Evolutionary conservation across 1,140 invertebrate genomes (phyloP).

Genomic region (Cyphomyrmex costatus): DNA sequence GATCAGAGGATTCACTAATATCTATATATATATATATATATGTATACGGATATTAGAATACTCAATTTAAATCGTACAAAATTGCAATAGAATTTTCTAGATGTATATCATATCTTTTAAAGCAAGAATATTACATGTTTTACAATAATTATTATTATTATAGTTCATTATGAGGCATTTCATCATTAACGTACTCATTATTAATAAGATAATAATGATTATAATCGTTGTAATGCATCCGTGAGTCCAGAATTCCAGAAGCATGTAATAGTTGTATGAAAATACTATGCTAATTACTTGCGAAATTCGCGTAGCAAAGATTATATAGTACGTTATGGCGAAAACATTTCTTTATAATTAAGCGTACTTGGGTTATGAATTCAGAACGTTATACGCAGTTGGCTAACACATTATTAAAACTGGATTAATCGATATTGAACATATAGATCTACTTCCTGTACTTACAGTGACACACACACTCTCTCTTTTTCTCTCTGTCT

Average conservation of each 20-base stretch:
- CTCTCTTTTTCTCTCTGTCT: not conserved
- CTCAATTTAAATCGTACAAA: not conserved
- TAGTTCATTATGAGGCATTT: not conserved
- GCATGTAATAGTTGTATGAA: constrained; percentile 31
- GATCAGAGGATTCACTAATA: not conserved
- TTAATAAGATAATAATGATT: constrained; percentile 45
- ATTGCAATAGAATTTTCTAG: constrained; percentile 26
- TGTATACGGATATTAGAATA: not conserved
- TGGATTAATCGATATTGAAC: constrained; percentile 48
- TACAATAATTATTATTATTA: constrained; percentile 47
- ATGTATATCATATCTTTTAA: not conserved
- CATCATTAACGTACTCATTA: constrained; percentile 32
- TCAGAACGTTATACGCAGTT: not conserved
- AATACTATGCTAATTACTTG: constrained; percentile 39
- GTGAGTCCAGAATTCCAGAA: constrained; percentile 9
- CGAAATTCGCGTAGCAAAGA: not conserved
- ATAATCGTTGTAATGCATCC: constrained; percentile 25
- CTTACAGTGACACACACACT: constrained; percentile 60
- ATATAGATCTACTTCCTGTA: constrained; percentile 40
- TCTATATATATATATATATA: too few relatives aligned
- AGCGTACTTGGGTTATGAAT: not conserved
- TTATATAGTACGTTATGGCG: not conserved
- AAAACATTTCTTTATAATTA: constrained; percentile 25
- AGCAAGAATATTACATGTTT: constrained; percentile 40
- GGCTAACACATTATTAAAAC: not conserved